Percentiles rank a stretch among this genome's conserved stretches.
phyloP scores from a whole-genome alignment of 53 echinoderm and acorn worm genomes.

The Echinometra lucunter region DNA sequence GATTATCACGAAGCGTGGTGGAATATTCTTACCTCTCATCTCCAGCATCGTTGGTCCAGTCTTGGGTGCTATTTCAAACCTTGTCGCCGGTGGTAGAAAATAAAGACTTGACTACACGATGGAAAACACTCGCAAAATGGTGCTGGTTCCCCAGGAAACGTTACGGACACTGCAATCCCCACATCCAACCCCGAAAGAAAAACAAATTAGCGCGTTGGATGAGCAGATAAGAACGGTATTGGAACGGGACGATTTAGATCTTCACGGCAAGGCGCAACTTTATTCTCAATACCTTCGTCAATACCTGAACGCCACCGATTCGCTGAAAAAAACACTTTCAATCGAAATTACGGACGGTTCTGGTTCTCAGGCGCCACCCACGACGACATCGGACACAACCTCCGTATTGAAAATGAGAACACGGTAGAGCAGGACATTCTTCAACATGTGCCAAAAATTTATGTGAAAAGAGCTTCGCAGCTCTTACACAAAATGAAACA shows the following conservation, averaged over 20 bases:
- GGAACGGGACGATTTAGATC: not conserved
- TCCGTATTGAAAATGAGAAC: too few species aligned
- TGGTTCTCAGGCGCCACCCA: too few species aligned
- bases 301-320: not conserved
- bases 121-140: conserved; percentile 37
- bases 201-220: not conserved
- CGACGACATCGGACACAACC: too few species aligned
- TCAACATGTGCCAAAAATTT: not conserved
- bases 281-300: conserved; percentile 25
- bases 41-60: not conserved
- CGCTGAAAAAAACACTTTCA: not conserved
- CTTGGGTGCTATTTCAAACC: not conserved
- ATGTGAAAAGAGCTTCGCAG: not conserved
- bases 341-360: not conserved
- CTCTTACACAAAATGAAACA: conserved; percentile 29
- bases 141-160: conserved; percentile 9
- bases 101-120: not conserved
- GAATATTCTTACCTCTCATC: not conserved
- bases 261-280: not conserved
- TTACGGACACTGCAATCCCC: not conserved
- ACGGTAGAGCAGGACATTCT: not conserved
- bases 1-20: not conserved
- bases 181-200: not conserved
- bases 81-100: not conserved
- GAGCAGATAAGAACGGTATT: not conserved